These are phyloP conservation scores for Alviniconcha marisindica DNA, from an alignment of 1,140 invertebrate species.

Conservation along the genomic window DNA sequence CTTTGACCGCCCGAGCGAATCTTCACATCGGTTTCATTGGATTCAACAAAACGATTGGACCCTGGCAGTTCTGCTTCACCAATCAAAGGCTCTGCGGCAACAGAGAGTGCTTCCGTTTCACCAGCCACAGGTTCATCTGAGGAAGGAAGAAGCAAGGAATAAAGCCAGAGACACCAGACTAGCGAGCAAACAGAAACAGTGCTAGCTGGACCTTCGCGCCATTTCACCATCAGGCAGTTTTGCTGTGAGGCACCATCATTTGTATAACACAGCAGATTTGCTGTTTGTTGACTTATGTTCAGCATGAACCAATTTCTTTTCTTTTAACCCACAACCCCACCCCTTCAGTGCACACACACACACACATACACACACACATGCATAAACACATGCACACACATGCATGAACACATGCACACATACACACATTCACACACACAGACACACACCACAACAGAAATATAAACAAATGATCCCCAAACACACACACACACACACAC, in stretches of 20 bases:
- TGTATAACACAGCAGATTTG: too few relatives aligned
- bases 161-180: neutral
- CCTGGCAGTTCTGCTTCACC: conserved; percentile 36
- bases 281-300: too few relatives aligned
- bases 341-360: too few relatives aligned
- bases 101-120: neutral
- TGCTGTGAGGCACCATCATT: too few relatives aligned
- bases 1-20: neutral
- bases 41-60: conserved; percentile 33
- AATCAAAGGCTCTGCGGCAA: conserved; percentile 2
- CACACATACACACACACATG: too few relatives aligned
- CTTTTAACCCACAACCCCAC: too few relatives aligned
- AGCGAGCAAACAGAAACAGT: neutral
- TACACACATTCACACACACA: neutral
- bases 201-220: too few relatives aligned
- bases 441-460: too few relatives aligned
- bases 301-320: too few relatives aligned
- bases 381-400: too few relatives aligned
- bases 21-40: conserved; percentile 22
- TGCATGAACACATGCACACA: neutral
- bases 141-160: conserved; percentile 14
- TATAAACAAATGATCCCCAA: neutral
- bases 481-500: neutral
- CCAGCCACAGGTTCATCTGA: conserved; percentile 14
- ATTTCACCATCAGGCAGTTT: too few relatives aligned